phyloP scores from a whole-genome alignment of 2,113 vertebrate genomes.

The Pagrus major region DNA sequence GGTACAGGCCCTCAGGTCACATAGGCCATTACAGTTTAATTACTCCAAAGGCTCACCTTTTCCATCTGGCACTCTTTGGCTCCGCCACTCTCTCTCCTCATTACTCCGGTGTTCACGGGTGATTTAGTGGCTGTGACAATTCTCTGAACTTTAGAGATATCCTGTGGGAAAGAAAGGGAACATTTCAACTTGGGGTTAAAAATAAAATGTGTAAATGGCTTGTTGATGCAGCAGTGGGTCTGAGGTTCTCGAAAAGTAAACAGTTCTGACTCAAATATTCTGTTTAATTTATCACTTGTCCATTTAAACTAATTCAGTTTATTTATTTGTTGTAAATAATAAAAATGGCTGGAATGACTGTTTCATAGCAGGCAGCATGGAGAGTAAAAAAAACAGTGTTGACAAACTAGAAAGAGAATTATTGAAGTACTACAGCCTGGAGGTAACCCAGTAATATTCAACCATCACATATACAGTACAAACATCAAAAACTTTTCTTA shows the following conservation, averaged over 20 bases:
- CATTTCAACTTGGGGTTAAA: slow-evolving; percentile 21
- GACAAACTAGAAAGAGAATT: slow-evolving; percentile 28
- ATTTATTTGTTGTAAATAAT: slow-evolving; percentile 32
- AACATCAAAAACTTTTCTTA: neutral
- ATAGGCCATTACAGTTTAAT: slow-evolving; percentile 68
- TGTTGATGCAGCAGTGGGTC: slow-evolving; percentile 8
- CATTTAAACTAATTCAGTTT: slow-evolving; percentile 5
- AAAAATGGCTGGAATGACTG: neutral
- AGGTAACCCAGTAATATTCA: slow-evolving; percentile 2
- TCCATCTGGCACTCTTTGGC: slow-evolving; percentile 82
- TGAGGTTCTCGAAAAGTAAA: slow-evolving; percentile 7
- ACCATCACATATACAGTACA: neutral
- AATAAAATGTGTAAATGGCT: slow-evolving; percentile 2
- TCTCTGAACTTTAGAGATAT: slow-evolving; percentile 85
- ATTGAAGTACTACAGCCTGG: slow-evolving; percentile 8
- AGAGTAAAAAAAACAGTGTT: neutral
- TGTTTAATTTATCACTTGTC: slow-evolving; percentile 17
- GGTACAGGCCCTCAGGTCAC: slow-evolving; percentile 64
- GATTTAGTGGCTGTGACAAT: slow-evolving; percentile 80
- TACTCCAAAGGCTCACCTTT: slow-evolving; percentile 79
- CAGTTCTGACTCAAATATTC: slow-evolving; percentile 13
- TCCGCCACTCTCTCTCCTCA: slow-evolving; percentile 78
- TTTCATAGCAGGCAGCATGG: slow-evolving; percentile 3
- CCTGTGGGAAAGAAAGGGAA: slow-evolving; percentile 68
- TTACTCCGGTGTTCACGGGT: slow-evolving; percentile 69